Evolutionary conservation across 2,888 invertebrate species (phyloP).

Genomic region (Tetramorium bicarinatum): DNA sequence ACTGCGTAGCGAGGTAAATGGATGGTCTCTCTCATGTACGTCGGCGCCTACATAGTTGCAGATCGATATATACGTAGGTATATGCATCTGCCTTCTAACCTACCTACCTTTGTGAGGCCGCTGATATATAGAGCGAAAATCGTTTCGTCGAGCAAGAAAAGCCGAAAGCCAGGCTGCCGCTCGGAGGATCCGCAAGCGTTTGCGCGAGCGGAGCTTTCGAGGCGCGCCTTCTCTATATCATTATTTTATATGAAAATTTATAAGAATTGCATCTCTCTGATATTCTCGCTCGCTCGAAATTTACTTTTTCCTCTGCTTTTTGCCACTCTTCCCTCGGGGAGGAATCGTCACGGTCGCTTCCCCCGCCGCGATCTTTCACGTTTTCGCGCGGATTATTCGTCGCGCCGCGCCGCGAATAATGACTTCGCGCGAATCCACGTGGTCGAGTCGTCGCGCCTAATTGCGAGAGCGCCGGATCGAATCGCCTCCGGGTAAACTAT

Average conservation of each 20-base stretch:
- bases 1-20: conserved; percentile 57
- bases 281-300: neutral
- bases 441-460: conserved; percentile 37
- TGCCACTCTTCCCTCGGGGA: neutral
- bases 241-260: conserved; percentile 4
- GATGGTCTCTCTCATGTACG: conserved; percentile 44
- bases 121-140: conserved; percentile 65
- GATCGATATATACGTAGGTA: conserved; percentile 52
- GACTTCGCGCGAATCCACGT: conserved; percentile 29
- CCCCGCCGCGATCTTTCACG: neutral
- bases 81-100: conserved; percentile 56
- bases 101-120: conserved; percentile 64
- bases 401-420: conserved; percentile 11
- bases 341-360: neutral
- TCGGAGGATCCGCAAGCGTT: conserved; percentile 3
- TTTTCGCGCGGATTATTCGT: neutral
- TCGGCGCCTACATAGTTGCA: conserved; percentile 51
- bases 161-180: conserved; percentile 49
- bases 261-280: neutral
- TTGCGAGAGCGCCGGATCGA: conserved; percentile 38
- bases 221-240: neutral
- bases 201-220: neutral
- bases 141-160: conserved; percentile 62
- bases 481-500: conserved; percentile 48
- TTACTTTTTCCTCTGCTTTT: neutral